Evolutionary conservation across 2,888 invertebrate genomes (phyloP).

Genomic region (Abrostola triplasia): DNA sequence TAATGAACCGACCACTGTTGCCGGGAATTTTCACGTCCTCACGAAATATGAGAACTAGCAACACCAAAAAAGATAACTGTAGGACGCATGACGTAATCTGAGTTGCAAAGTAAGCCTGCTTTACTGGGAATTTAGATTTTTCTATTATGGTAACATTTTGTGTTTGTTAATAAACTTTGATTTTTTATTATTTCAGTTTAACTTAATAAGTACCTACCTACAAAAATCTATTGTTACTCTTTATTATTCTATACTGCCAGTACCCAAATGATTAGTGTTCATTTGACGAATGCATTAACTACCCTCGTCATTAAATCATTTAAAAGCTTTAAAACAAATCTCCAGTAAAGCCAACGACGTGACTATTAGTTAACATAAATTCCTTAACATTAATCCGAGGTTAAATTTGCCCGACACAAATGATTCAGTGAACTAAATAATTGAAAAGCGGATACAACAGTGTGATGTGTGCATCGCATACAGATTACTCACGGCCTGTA

Average conservation of each 20-base stretch:
- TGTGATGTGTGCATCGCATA: conserved; percentile 12
- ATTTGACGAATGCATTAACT: too few relatives aligned
- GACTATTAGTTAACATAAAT: too few relatives aligned
- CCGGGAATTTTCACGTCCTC: conserved; percentile 49
- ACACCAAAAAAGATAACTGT: conserved; percentile 59
- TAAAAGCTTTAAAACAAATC: too few relatives aligned
- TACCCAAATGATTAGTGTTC: too few relatives aligned
- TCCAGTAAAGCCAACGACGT: too few relatives aligned
- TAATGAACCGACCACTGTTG: conserved; percentile 71
- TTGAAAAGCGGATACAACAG: neutral
- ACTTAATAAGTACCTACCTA: too few relatives aligned
- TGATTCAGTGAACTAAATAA: neutral
- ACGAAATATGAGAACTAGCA: conserved; percentile 62
- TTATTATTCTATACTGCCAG: too few relatives aligned
- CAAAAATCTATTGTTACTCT: too few relatives aligned
- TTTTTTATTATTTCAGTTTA: too few relatives aligned
- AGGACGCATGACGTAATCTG: conserved; percentile 47
- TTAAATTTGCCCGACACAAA: neutral
- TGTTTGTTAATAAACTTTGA: neutral
- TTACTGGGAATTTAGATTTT: neutral
- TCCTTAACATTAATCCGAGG: neutral
- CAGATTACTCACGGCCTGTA: conserved; percentile 28
- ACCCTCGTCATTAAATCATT: too few relatives aligned
- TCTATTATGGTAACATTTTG: neutral
- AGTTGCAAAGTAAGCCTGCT: conserved; percentile 27